Conservation (phyloP, 2,797 vertebrate genomes). For the Amniataba percoides region DNA sequence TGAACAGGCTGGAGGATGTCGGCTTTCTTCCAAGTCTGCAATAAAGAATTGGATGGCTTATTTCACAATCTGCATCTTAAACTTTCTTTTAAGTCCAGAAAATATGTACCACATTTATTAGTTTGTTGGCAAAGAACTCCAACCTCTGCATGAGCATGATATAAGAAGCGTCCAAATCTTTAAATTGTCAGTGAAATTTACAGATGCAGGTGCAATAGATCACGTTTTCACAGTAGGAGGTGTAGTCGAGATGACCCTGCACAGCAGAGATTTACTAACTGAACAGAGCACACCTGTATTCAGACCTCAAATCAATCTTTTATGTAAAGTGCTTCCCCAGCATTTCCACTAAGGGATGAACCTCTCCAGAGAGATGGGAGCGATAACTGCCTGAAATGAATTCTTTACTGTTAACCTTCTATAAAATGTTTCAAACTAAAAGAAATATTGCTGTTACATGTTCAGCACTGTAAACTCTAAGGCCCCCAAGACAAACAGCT, state of each 20-base stretch:
- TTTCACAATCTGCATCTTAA: conserved; percentile 39
- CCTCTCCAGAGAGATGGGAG: neutral
- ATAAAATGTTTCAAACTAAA: neutral
- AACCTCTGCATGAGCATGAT: neutral
- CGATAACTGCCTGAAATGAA: no score
- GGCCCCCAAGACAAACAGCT: neutral
- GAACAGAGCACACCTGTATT: neutral
- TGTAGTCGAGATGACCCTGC: neutral
- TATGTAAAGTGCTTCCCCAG: neutral
- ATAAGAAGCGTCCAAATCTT: conserved; percentile 19
- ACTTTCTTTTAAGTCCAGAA: conserved; percentile 43
- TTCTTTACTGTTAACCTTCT: neutral
- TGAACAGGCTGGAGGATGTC: conserved; percentile 13
- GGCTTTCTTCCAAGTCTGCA: conserved; percentile 31
- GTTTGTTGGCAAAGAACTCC: conserved; percentile 11
- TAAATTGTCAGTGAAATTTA: conserved; percentile 35
- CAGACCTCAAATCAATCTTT: conserved; percentile 3
- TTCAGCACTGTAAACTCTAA: neutral
- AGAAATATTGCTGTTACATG: neutral
- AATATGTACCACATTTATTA: conserved; percentile 51
- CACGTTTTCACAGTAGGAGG: conserved; percentile 1
- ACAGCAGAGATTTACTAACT: conserved; percentile 20
- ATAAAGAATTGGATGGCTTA: conserved; percentile 39
- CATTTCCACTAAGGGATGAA: neutral
- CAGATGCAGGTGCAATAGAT: conserved; percentile 18